Conservation (phyloP, 2,797 vertebrate species). For the Apogon talboti region DNA sequence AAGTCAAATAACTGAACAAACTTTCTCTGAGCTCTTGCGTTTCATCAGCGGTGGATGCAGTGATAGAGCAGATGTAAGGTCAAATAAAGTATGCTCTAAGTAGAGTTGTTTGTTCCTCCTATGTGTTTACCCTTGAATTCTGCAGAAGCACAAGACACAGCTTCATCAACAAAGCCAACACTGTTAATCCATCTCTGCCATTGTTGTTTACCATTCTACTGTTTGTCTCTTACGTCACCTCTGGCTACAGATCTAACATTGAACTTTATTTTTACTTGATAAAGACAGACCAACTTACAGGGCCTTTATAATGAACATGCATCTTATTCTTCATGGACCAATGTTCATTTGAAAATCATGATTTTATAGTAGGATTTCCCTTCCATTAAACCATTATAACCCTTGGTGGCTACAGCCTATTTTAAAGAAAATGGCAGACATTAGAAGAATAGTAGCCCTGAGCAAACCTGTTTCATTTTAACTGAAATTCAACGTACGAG, state of each 20-base stretch:
- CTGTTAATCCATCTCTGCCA: conserved; percentile 60
- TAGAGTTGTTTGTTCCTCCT: conserved; percentile 49
- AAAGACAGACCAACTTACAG: conserved; percentile 38
- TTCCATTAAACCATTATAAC: conserved; percentile 12
- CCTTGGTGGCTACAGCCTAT: neutral
- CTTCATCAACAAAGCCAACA: conserved; percentile 61
- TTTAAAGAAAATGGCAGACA: conserved; percentile 14
- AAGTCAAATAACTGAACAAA: no score
- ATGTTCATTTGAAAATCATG: conserved; percentile 21
- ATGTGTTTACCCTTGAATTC: conserved; percentile 58
- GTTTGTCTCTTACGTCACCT: conserved; percentile 44
- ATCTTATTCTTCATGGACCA: conserved; percentile 11
- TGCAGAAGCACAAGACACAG: conserved; percentile 48
- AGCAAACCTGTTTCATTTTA: conserved; percentile 23
- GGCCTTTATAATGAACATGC: conserved; percentile 13
- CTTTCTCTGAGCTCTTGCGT: neutral
- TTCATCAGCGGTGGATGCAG: neutral
- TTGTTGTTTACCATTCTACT: conserved; percentile 55
- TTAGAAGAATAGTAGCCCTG: conserved; percentile 20
- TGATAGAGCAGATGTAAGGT: conserved; percentile 37
- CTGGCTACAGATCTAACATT: conserved; percentile 41
- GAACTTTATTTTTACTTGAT: conserved; percentile 29
- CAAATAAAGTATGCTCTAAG: conserved; percentile 39
- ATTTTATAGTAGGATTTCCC: conserved; percentile 11
- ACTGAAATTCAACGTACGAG: conserved; percentile 27